Evolutionary conservation across 2,888 invertebrate species (phyloP).

Genomic region (Drosophila longiperda): DNA sequence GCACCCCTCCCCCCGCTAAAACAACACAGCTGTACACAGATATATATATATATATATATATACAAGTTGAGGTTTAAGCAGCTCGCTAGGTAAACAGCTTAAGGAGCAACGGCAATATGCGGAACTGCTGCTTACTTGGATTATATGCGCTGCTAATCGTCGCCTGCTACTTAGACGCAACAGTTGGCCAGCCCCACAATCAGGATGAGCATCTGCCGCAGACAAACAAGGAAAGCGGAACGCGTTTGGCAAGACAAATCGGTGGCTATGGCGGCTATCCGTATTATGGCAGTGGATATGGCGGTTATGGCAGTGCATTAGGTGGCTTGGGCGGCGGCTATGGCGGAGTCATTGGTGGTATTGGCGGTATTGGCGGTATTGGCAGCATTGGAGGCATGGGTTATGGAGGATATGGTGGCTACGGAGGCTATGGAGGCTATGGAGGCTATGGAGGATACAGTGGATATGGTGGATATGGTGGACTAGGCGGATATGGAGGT

Average conservation of each 20-base stretch:
- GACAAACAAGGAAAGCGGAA: constrained; percentile 9
- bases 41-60: constrained; percentile 1
- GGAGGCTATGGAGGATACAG: constrained; percentile 19
- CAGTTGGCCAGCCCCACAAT: constrained; percentile 65
- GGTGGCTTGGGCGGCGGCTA: constrained; percentile 12
- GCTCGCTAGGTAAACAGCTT: constrained; percentile 48
- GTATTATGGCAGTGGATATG: constrained; percentile 3
- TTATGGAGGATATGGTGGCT: constrained; percentile 32
- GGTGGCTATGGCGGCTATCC: constrained; percentile 38
- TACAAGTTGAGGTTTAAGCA: constrained; percentile 37
- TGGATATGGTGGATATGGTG: constrained; percentile 29
- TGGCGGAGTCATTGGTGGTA: constrained; percentile 22
- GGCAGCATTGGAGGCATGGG: constrained; percentile 27
- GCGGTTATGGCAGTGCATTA: not conserved
- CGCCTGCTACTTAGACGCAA: constrained; percentile 57
- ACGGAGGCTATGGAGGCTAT: constrained; percentile 38
- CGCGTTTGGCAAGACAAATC: constrained; percentile 54
- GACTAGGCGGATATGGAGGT: constrained; percentile 26
- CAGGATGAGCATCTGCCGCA: constrained; percentile 33
- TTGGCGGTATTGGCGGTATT: constrained; percentile 3
- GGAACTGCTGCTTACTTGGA: constrained; percentile 69
- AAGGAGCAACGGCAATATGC: constrained; percentile 63
- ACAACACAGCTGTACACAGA: constrained; percentile 17
- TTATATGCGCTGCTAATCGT: constrained; percentile 75
- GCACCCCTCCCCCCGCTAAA: not conserved